Evolutionary conservation across 2,797 vertebrate genomes (phyloP).

Genomic region (Amblyopsis hoosieri): DNA sequence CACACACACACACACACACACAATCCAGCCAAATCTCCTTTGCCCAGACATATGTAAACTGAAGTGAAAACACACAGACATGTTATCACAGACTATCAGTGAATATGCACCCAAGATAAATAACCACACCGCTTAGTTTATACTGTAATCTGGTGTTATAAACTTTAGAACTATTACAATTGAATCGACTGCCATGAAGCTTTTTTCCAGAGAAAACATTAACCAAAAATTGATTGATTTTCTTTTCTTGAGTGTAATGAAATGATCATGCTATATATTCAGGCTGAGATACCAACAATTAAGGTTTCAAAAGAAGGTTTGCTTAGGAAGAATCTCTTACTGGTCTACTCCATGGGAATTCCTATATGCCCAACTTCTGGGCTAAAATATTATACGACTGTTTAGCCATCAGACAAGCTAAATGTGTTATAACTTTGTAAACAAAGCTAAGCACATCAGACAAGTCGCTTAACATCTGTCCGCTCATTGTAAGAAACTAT

Average conservation of each 20-base stretch:
- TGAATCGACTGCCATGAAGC: conserved; percentile 5
- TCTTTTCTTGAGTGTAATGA: too few species aligned
- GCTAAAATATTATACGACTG: conserved; percentile 1
- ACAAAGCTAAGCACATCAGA: conserved; percentile 20
- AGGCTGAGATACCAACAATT: not conserved
- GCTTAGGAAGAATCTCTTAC: conserved; percentile 32
- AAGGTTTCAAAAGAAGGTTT: not conserved
- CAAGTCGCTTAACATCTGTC: conserved; percentile 19
- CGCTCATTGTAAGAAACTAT: not conserved
- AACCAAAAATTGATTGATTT: not conserved
- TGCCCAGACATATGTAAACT: conserved; percentile 21
- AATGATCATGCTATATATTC: not conserved
- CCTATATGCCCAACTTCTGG: not conserved
- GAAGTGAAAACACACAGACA: not conserved
- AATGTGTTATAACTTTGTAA: conserved; percentile 9
- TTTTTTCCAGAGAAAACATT: not conserved
- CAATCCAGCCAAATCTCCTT: conserved; percentile 25
- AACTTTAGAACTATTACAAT: not conserved
- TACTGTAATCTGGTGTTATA: not conserved
- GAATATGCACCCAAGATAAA: conserved; percentile 12
- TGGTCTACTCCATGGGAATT: conserved; percentile 39
- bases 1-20: conserved; percentile 41
- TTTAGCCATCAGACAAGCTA: conserved; percentile 15
- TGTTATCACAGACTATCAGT: conserved; percentile 9
- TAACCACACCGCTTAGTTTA: not conserved